Evolutionary conservation across 1,140 invertebrate species (phyloP).

Genomic region (Pygmarrhopalites habei): DNA sequence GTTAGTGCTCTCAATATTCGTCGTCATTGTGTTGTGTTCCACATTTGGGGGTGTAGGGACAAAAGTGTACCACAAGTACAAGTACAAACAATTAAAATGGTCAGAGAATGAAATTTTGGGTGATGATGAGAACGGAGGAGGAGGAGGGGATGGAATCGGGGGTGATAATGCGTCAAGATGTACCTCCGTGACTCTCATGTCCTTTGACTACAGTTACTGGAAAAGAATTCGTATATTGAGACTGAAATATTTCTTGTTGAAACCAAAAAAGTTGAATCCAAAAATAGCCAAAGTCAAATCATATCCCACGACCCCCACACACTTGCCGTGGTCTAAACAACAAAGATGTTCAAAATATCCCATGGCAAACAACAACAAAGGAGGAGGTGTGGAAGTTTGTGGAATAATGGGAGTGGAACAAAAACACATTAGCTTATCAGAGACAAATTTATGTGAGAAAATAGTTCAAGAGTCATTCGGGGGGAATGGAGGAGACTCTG

Average conservation of each 20-base stretch:
- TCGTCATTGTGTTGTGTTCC: conserved; percentile 18
- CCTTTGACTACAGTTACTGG: conserved; percentile 35
- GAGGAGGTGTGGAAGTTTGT: too few species aligned
- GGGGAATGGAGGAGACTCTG: too few species aligned
- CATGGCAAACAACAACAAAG: too few species aligned
- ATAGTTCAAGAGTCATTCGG: too few species aligned
- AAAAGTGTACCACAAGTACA: conserved; percentile 27
- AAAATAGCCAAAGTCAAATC: conserved; percentile 19
- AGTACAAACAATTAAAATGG: conserved; percentile 33
- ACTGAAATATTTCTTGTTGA: conserved; percentile 33
- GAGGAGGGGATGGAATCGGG: background rate
- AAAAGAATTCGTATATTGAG: conserved; percentile 23
- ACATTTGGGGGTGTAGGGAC: conserved; percentile 26
- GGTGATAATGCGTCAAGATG: too few species aligned
- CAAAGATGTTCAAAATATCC: too few species aligned
- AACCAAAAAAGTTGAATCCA: conserved; percentile 12
- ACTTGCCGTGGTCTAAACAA: too few species aligned
- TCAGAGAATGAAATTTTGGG: conserved; percentile 17
- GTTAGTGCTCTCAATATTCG: conserved; percentile 24
- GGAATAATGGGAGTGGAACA: too few species aligned
- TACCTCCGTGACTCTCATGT: conserved; percentile 37
- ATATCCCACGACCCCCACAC: conserved; percentile 17
- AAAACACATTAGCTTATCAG: too few species aligned
- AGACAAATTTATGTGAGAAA: too few species aligned
- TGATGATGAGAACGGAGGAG: conserved; percentile 1